Base-by-base conservation (phyloP, 2,113 vertebrate species). In the Platichthys stellatus region DNA sequence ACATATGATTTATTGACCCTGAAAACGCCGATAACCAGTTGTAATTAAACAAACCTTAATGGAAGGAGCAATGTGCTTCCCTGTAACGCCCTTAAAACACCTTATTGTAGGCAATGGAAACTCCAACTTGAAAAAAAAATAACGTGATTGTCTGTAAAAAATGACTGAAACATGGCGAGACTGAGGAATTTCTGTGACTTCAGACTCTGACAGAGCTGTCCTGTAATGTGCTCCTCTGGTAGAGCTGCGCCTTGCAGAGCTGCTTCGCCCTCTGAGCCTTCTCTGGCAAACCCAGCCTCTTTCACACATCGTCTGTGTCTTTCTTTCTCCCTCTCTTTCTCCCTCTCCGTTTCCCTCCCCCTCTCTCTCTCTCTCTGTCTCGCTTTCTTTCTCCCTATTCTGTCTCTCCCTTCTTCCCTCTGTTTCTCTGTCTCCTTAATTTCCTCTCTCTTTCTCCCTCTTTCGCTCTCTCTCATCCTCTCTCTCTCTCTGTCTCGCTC, bases 211-310 rank as follows among this genome's bases (percentile, higher is more conserved):
- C 69, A 78, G 43, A 61, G 73, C 63, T 43, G 49, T 21, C 62
- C 60, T 38, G 45, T 81, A 63, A 72, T 68, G 69, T 74, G 73
- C 69, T 58, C 38, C 72, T 84, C 69, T 82, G 74, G 78, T 74
- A 59, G 65, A 5, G 76, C 15, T 17, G 69, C 17, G 38, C 54
- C 69, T 70, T 26, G 58, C 56, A 58, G 40, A 64, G 80, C 78
- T 73, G 57, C 56, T 78, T 78, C 23, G 63, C 69, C 85, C 83
- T 85, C 71, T 81, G 35, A 64, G 60, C 62, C 63, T 38, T 23
- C 67, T 85, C 78, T 90, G 88, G 83, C 78, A 67, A 73, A 73
- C 69, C 63, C n/a, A 63, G 47, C 47, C 65, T 61, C 51, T 84
- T 83, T 85, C 70, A 78, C 80, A 70, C 60, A 68, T 45, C 40